Evolutionary conservation across 1,140 invertebrate genomes (phyloP), one percentile per base, ranked within the genome.

Genomic region (Harlomillsia oculata): DNA sequence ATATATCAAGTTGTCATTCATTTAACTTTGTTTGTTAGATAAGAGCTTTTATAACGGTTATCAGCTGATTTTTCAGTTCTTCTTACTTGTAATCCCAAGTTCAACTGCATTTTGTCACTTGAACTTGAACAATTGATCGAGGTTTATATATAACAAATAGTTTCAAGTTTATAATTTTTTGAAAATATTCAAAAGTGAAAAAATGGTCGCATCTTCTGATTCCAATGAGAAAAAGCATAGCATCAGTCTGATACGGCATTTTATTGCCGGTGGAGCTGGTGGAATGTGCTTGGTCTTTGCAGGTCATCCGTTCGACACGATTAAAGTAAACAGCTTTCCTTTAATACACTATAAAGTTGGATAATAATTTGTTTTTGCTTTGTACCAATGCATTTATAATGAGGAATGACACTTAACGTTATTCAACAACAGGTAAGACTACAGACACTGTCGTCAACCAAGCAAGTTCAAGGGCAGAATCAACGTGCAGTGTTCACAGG

Each of bases 221-320:
- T n/a, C n/a, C n/a, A n/a, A n/a, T n/a, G n/a, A n/a, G n/a, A n/a
- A n/a, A n/a, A n/a, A n/a, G n/a, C n/a, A n/a, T n/a, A n/a, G n/a
- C 2, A 49, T 54, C 8, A 72, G 71, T 60, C 76, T 77, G 8
- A 43, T 70, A 0, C 80, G 80, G 67, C 77, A 80, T 64, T 81
- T 82, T 59, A 59, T 80, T 14, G 77, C 79, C 30, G 80, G 80
- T 20, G 80, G 80, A 44, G 73, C 79, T 67, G 80, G 80, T 36
- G 80, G 80, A 46, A 70, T 75, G 40, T 82, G 78, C 66, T 68
- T 78, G 25, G 78, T 82, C 0, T 64, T 73, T 51, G 72, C 75
- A 16, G 81, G 80, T 14, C 79, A 82, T 67, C 80, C 80, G 9
- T 69, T 82, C 25, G 80, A 82, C 21, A 52, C 49, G 26, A 37